phyloP scores from a whole-genome alignment of 2,113 vertebrate genomes.

The Nannobrachium achirus region DNA sequence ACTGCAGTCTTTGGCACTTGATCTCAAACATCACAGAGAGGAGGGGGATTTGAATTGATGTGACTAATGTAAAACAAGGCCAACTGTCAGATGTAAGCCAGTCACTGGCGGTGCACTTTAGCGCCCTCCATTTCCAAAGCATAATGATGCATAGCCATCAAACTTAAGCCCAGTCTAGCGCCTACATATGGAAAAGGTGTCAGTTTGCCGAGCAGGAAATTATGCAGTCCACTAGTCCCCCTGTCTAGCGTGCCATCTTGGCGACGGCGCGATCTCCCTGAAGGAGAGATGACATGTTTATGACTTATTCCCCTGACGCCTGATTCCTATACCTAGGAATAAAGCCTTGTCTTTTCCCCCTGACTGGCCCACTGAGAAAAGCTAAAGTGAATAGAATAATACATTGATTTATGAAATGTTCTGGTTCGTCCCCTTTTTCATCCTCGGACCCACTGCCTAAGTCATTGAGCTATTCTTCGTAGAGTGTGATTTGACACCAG shows the following conservation, averaged over 20 bases:
- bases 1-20: conserved; percentile 73
- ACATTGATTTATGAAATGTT: conserved; percentile 33
- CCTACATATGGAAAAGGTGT: conserved; percentile 80
- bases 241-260: conserved; percentile 72
- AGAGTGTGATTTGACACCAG: conserved; percentile 13
- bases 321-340: conserved; percentile 63
- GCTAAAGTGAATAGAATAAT: conserved; percentile 63
- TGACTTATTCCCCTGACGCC: conserved; percentile 70
- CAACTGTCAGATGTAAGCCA: conserved; percentile 79
- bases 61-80: conserved; percentile 83
- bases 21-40: conserved; percentile 68
- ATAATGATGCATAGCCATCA: conserved; percentile 85
- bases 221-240: conserved; percentile 77
- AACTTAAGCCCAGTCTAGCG: conserved; percentile 76
- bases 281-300: conserved; percentile 78
- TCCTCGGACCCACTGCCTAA: conserved; percentile 24
- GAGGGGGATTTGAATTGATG: conserved; percentile 77
- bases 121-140: conserved; percentile 78
- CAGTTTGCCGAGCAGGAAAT: conserved; percentile 74
- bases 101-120: conserved; percentile 75
- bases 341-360: conserved; percentile 61
- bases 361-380: conserved; percentile 52
- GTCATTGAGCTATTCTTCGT: neutral
- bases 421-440: conserved; percentile 5
- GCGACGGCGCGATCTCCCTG: conserved; percentile 60